Percentiles rank a stretch among this genome's conserved stretches.
These are phyloP conservation scores for Protaetia brevitarsis DNA, from an alignment of 1,140 invertebrate genomes.

Conservation along the genomic window DNA sequence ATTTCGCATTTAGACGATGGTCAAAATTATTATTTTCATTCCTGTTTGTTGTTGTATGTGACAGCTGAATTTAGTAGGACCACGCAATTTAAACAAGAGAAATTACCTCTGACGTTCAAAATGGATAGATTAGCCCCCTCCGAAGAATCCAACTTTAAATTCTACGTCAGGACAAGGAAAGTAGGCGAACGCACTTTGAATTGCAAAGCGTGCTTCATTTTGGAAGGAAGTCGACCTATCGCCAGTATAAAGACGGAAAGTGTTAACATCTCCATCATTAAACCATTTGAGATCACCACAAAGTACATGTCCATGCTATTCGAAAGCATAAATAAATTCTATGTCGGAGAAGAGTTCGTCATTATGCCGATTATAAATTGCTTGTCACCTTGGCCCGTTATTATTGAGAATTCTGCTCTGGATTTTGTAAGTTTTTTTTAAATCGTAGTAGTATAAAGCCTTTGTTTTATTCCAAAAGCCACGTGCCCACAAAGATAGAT, in stretches of 20 bases:
- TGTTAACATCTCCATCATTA: constrained; percentile 61
- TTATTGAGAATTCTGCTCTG: constrained; percentile 62
- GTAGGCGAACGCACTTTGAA: constrained; percentile 46
- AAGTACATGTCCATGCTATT: constrained; percentile 65
- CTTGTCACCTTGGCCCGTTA: constrained; percentile 66
- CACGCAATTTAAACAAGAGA: constrained; percentile 50
- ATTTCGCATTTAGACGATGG: no score
- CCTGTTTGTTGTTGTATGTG: no score
- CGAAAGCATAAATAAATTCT: constrained; percentile 63
- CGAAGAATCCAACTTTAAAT: constrained; percentile 25
- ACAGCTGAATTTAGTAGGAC: constrained; percentile 54
- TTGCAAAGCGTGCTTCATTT: constrained; percentile 40
- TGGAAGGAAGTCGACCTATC: constrained; percentile 49
- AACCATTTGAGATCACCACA: constrained; percentile 68
- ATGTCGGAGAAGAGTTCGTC: constrained; percentile 64
- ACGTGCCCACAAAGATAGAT: not conserved
- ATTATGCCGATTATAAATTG: constrained; percentile 67
- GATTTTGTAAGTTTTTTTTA: constrained; percentile 54
- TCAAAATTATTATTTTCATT: no score
- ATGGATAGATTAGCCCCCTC: not conserved
- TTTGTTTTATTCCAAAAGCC: constrained; percentile 1
- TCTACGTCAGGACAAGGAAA: constrained; percentile 63
- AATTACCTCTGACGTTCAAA: constrained; percentile 49
- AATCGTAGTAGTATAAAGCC: not conserved
- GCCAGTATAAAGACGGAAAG: constrained; percentile 57